Conservation (phyloP, 2,797 vertebrate genomes). For the Microcaecilia unicolor region DNA sequence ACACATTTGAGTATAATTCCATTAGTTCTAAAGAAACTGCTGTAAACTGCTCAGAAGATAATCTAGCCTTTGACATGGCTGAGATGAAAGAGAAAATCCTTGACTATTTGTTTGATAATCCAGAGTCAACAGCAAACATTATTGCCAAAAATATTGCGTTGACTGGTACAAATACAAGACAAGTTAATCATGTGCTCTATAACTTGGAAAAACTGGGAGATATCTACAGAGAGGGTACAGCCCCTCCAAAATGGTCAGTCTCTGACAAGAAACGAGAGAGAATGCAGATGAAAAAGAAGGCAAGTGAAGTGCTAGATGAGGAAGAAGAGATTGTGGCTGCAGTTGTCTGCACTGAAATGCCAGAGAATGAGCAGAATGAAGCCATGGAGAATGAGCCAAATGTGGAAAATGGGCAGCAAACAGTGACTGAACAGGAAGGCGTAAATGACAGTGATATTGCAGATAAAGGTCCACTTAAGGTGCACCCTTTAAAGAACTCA, state of each 20-base stretch:
- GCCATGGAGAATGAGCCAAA: neutral
- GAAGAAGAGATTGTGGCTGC: neutral
- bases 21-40: neutral
- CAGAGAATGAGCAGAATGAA: neutral
- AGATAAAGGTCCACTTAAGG: constrained; percentile 10
- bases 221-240: constrained; percentile 43
- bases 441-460: neutral
- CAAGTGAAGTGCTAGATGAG: neutral
- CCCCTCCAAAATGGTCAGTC: constrained; percentile 68
- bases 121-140: constrained; percentile 54
- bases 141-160: constrained; percentile 81
- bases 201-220: constrained; percentile 80
- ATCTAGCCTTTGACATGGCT: constrained; percentile 44
- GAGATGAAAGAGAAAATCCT: constrained; percentile 71
- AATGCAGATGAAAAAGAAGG: constrained; percentile 71
- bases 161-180: constrained; percentile 51
- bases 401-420: too few relatives aligned
- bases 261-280: constrained; percentile 63
- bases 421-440: neutral
- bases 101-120: constrained; percentile 56
- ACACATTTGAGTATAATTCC: fast-evolving
- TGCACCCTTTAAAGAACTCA: neutral
- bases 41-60: neutral
- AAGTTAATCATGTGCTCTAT: constrained; percentile 67
- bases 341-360: fast-evolving